Conservation (phyloP, 2,888 invertebrate genomes). For the Parnassius apollo region DNA sequence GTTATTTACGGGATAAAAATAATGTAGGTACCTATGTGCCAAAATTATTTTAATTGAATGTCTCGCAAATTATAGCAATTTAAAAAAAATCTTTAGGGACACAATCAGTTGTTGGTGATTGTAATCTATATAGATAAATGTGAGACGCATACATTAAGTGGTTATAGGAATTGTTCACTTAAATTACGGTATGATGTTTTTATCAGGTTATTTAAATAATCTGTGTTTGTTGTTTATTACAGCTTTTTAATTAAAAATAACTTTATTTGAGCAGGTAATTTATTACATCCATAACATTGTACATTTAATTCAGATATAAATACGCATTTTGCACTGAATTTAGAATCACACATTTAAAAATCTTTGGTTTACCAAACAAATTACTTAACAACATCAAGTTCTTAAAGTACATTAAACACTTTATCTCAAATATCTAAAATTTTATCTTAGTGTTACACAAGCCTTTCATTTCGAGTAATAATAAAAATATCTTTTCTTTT, state of each 20-base stretch:
- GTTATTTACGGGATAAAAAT: too few relatives aligned
- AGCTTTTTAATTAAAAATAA: constrained; percentile 11
- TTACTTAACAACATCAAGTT: constrained; percentile 64
- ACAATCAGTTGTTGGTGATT: too few relatives aligned
- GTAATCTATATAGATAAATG: too few relatives aligned
- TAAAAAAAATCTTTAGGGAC: too few relatives aligned
- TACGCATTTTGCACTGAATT: constrained; percentile 65
- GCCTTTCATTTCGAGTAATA: constrained; percentile 63
- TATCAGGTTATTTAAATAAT: too few relatives aligned
- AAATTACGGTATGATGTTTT: too few relatives aligned
- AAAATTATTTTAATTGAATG: too few relatives aligned
- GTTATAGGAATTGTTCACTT: too few relatives aligned
- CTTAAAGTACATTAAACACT: constrained; percentile 38
- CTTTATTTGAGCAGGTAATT: constrained; percentile 70
- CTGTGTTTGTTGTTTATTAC: too few relatives aligned
- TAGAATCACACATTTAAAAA: constrained; percentile 62
- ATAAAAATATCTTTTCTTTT: constrained; percentile 52
- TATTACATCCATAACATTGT: constrained; percentile 73
- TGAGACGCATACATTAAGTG: too few relatives aligned
- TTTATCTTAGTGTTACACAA: constrained; percentile 56
- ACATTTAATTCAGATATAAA: constrained; percentile 67
- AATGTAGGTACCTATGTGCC: too few relatives aligned
- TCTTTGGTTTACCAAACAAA: constrained; percentile 77
- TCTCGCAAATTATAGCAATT: too few relatives aligned
- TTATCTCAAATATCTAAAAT: constrained; percentile 42